phyloP scores from a whole-genome alignment of 2,888 invertebrate species.

The Ligdia adustata region DNA sequence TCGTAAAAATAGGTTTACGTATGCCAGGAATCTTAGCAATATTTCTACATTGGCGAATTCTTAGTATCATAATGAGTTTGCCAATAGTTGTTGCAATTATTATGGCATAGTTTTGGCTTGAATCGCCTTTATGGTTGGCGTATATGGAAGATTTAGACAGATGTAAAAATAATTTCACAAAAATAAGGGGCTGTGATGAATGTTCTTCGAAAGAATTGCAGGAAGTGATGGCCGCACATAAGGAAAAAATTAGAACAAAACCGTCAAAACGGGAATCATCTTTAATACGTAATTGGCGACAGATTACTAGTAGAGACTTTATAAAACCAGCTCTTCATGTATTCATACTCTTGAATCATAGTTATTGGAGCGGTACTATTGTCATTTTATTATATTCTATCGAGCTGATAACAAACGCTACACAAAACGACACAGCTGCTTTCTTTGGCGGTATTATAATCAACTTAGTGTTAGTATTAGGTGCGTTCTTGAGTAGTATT shows the following conservation, averaged over 20 bases:
- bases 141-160: neutral
- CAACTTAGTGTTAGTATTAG: neutral
- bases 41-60: neutral
- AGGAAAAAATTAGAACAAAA: neutral
- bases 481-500: neutral
- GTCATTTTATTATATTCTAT: constrained; percentile 10
- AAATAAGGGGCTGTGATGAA: constrained; percentile 8
- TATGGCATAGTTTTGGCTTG: neutral
- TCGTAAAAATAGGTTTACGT: neutral
- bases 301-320: neutral
- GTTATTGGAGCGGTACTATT: constrained; percentile 10
- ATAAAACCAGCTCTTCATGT: constrained; percentile 1
- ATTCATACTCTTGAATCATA: neutral
- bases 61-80: constrained; percentile 3
- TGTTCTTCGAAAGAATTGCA: constrained; percentile 1
- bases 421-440: constrained; percentile 1
- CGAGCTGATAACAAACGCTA: neutral
- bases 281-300: neutral
- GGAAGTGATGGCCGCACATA: neutral
- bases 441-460: neutral
- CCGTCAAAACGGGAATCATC: neutral
- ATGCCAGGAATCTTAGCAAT: neutral
- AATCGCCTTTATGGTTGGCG: constrained; percentile 6
- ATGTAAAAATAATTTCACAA: neutral
- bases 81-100: constrained; percentile 5